Conservation (phyloP, 2,888 invertebrate genomes). For the Eremobia ochroleuca region DNA sequence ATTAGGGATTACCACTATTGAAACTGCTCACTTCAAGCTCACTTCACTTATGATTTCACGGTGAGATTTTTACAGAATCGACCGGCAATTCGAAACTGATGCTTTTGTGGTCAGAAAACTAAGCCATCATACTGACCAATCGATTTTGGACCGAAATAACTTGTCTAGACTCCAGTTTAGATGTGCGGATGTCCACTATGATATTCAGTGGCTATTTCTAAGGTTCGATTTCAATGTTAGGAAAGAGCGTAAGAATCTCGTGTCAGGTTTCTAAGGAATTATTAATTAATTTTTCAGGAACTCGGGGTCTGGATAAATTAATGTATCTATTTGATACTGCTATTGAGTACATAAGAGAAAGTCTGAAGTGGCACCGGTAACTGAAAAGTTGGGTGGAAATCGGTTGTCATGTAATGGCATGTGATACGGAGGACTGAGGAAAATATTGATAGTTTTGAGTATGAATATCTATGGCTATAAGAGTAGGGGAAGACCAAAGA, state of each 20-base stretch:
- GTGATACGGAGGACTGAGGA: no score
- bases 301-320: background rate
- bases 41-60: no score
- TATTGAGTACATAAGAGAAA: background rate
- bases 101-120: background rate
- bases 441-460: no score
- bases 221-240: background rate
- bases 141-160: constrained; percentile 18
- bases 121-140: constrained; percentile 13
- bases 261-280: background rate
- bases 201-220: background rate
- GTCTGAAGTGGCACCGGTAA: background rate
- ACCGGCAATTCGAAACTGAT: no score
- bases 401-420: background rate
- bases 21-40: no score
- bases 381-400: background rate
- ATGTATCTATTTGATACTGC: background rate
- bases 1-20: no score
- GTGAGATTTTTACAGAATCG: no score
- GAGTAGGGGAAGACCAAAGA: no score
- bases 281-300: background rate
- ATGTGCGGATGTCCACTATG: background rate
- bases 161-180: constrained; percentile 7
- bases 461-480: no score
- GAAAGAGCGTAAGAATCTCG: background rate